phyloP scores from a whole-genome alignment of 2,888 invertebrate species.

The Esperia sulphurella region DNA sequence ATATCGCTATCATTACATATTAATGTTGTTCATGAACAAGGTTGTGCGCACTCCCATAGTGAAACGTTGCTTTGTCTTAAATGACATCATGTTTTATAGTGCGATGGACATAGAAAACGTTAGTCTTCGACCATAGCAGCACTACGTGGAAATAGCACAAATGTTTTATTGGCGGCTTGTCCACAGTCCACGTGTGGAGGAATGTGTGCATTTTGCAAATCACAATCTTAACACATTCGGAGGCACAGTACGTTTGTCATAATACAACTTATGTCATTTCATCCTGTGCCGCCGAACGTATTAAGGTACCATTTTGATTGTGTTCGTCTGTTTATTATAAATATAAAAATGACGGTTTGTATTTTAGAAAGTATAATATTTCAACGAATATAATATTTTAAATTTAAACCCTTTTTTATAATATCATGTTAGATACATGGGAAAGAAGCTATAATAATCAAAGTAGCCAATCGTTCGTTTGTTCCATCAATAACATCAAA shows the following conservation, averaged over 20 bases:
- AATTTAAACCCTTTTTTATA: too few relatives aligned
- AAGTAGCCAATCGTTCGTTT: too few relatives aligned
- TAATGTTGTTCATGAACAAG: neutral
- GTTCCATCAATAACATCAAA: neutral
- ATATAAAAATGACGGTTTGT: too few relatives aligned
- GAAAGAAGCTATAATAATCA: too few relatives aligned
- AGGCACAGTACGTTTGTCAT: neutral
- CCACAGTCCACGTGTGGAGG: neutral
- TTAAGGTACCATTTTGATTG: too few relatives aligned
- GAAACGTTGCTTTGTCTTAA: constrained; percentile 1
- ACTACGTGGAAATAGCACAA: constrained; percentile 27
- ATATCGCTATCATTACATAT: too few relatives aligned
- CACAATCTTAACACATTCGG: too few relatives aligned
- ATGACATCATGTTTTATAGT: constrained; percentile 15
- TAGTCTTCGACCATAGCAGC: constrained; percentile 29
- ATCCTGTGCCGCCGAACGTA: neutral
- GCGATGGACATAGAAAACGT: constrained; percentile 22
- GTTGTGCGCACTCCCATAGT: constrained; percentile 12
- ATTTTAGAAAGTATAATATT: too few relatives aligned
- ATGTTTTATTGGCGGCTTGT: constrained; percentile 2
- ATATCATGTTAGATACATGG: too few relatives aligned
- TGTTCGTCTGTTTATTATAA: too few relatives aligned
- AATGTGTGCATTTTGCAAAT: too few relatives aligned
- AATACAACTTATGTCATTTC: neutral
- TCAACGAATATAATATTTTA: too few relatives aligned